Evolutionary conservation across 35 echinoderm and acorn worm species (phyloP), one percentile per base, ranked within the genome.

Genomic region (Patiria miniata): DNA sequence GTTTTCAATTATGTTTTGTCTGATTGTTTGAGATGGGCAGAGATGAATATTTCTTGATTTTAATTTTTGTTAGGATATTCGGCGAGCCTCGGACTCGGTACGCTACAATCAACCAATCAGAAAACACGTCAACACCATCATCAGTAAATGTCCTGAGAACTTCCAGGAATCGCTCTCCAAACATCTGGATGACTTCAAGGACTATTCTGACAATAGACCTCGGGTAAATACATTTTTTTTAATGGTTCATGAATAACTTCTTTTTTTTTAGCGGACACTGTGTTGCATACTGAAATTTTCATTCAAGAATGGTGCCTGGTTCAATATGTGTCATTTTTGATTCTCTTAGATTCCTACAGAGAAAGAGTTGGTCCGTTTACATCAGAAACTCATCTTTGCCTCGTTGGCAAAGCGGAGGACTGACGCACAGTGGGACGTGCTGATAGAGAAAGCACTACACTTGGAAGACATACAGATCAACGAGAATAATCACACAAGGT

Each of bases 131-230:
- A 94, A 99, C 83, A 99, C 96, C 5, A 94, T 99, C 30, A 94
- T 99, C n/a, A 77, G 81, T n/a, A 99, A 99, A 40, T 99, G 96
- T 85, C 96, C 96, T 19, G 93, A 94, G 14, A 88, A 86, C 80
- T 99, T 99, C 87, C 96, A 99, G 79, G 96, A 99, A 0, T 94
- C 92, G 3, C 86, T 99, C 21, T 79, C 80, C 50, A 99, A 99
- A 79, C 96, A 94, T 57, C 81, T 99, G 28, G 93, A 99, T 90
- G 96, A 99, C 77, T 99, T 89, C 68, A 89, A 99, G 73, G 96
- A 99, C 23, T 99, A 92, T 77, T 88, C 56, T 19, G 50, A 91
- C 15, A 85, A 88, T 52, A 88, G 53, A 39, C 42, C 55, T 2
- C 65, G 29, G 65, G 65, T 73, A 73, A 47, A 47, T 47, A 47